Conservation (phyloP, 2,113 vertebrate genomes). For the Marmota monax region DNA sequence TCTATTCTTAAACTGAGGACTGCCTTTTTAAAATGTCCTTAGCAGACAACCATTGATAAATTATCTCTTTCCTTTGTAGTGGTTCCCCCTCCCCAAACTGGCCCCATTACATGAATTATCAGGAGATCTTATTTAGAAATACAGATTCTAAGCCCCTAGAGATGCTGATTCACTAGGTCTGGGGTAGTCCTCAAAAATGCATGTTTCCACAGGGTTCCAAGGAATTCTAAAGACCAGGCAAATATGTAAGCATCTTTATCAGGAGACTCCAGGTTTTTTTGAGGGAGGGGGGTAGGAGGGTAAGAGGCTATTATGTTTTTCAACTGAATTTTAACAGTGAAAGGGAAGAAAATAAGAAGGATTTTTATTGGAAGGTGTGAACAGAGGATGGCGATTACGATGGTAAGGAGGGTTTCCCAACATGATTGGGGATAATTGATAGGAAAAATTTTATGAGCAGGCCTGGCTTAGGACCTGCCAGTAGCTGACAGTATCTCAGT, state of each 20-base stretch:
- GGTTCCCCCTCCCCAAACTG: not conserved
- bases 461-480: not conserved
- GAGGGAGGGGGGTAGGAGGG: no score
- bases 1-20: not conserved
- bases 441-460: not conserved
- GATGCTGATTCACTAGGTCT: constrained; percentile 21
- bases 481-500: not conserved
- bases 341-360: not conserved
- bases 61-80: not conserved
- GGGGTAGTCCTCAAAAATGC: not conserved
- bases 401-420: not conserved
- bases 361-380: not conserved
- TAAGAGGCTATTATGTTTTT: constrained; percentile 18
- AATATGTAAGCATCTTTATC: not conserved
- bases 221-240: constrained; percentile 15
- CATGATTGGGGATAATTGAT: not conserved
- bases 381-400: not conserved
- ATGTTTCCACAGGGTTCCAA: not conserved
- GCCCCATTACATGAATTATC: not conserved
- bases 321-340: constrained; percentile 27
- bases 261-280: not conserved
- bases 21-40: not conserved
- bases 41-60: not conserved
- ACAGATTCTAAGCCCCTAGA: not conserved
- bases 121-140: constrained; percentile 19